Percentiles rank a stretch among this genome's conserved stretches.
Conservation (phyloP, 2,113 vertebrate species). For the Xiphophorus hellerii region DNA sequence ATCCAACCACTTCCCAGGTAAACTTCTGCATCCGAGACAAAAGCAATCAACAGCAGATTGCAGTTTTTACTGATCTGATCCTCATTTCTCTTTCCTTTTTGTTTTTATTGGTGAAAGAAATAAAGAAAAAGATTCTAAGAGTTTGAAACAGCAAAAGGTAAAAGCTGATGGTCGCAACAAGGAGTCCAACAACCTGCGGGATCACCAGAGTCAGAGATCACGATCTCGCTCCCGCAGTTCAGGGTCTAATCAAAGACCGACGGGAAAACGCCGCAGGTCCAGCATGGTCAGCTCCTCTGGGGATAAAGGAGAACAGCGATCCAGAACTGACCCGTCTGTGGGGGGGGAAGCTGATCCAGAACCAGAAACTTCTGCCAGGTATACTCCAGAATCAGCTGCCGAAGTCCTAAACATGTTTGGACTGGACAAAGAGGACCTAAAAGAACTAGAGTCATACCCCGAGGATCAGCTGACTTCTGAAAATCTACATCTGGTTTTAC, state of each 20-base stretch:
- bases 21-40: neutral
- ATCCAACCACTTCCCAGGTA: neutral
- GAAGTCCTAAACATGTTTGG: constrained; percentile 90
- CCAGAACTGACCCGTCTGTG: too few relatives aligned
- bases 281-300: too few relatives aligned
- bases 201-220: neutral
- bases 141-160: neutral
- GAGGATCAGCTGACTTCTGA: constrained; percentile 91
- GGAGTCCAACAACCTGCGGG: neutral
- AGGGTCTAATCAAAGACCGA: too few relatives aligned
- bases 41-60: neutral
- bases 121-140: neutral
- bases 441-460: constrained; percentile 90
- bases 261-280: neutral
- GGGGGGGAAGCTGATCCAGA: too few relatives aligned
- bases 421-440: constrained; percentile 91
- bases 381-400: constrained; percentile 88
- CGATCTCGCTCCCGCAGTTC: neutral
- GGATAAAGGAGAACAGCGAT: too few relatives aligned
- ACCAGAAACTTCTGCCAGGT: constrained; percentile 57
- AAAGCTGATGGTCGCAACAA: neutral
- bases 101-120: neutral
- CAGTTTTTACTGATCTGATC: neutral
- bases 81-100: neutral
- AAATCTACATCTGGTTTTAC: constrained; percentile 91